Conservation (phyloP, 2,113 vertebrate genomes). For the Carassius gibelio region DNA sequence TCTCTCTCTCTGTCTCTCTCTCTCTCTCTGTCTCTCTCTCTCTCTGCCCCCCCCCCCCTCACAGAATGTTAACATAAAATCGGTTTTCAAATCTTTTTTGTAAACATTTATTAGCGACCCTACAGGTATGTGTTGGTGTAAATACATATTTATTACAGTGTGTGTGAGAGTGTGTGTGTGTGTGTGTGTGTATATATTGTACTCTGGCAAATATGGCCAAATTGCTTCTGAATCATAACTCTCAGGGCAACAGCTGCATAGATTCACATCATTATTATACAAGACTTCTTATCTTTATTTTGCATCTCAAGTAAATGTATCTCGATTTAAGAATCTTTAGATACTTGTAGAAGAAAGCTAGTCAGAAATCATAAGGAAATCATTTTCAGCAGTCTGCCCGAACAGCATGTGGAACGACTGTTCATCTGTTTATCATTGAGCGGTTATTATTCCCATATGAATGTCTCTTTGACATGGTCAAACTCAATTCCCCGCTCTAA, state of each 20-base stretch:
- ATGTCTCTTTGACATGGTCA: background rate
- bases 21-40: no score
- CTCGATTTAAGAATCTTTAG: background rate
- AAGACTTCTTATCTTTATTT: background rate
- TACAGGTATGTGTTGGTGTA: background rate
- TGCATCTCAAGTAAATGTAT: background rate
- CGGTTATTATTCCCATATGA: background rate
- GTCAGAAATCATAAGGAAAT: no score
- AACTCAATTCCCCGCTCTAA: no score
- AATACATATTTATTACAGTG: no score
- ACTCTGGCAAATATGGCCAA: constrained; percentile 29
- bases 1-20: no score
- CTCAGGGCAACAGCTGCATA: background rate
- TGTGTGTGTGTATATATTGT: background rate
- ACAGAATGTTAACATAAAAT: no score
- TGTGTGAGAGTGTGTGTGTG: background rate
- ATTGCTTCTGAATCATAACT: constrained; percentile 22
- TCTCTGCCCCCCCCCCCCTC: no score
- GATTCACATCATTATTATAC: background rate
- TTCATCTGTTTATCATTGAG: background rate
- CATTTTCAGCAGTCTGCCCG: no score
- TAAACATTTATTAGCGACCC: no score
- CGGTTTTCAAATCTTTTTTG: no score
- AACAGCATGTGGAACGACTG: background rate
- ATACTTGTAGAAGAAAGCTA: no score